A percentile compares a stretch with the other conserved stretches of the same genome.
Conservation (phyloP, 2,888 invertebrate genomes). For the Coelinius sp. region DNA sequence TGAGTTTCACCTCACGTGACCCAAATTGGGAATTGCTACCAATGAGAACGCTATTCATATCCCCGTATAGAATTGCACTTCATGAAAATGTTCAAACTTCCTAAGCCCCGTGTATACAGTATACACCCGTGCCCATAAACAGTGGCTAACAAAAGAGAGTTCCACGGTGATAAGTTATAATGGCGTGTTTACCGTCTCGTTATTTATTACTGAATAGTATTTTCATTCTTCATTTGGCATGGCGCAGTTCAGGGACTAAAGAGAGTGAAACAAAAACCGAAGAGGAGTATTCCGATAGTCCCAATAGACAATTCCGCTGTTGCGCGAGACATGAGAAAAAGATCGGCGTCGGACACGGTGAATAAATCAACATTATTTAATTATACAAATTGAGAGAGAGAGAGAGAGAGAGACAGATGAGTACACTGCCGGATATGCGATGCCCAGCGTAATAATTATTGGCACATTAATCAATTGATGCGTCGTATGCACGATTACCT, state of each 20-base stretch:
- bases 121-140: not conserved
- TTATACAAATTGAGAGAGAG: not conserved
- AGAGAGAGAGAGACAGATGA: not conserved
- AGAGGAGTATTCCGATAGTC: slow-evolving; percentile 39
- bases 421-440: slow-evolving; percentile 19
- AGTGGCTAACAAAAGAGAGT: not conserved
- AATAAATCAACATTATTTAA: slow-evolving; percentile 45
- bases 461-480: slow-evolving; percentile 33
- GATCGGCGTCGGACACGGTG: slow-evolving; percentile 64
- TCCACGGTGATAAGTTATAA: not conserved
- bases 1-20: not conserved
- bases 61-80: not conserved
- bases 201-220: slow-evolving; percentile 1
- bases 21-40: not conserved
- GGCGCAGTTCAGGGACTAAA: not conserved
- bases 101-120: not conserved
- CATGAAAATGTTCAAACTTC: not conserved
- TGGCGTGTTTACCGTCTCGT: not conserved
- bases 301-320: slow-evolving; percentile 54
- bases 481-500: slow-evolving; percentile 15
- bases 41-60: not conserved
- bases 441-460: slow-evolving; percentile 23
- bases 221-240: slow-evolving; percentile 39
- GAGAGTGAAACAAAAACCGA: slow-evolving; percentile 28
- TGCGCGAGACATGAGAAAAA: slow-evolving; percentile 65